These are phyloP conservation scores for Natator depressus DNA, from an alignment of 2,113 vertebrate genomes.

Conservation along the genomic window DNA sequence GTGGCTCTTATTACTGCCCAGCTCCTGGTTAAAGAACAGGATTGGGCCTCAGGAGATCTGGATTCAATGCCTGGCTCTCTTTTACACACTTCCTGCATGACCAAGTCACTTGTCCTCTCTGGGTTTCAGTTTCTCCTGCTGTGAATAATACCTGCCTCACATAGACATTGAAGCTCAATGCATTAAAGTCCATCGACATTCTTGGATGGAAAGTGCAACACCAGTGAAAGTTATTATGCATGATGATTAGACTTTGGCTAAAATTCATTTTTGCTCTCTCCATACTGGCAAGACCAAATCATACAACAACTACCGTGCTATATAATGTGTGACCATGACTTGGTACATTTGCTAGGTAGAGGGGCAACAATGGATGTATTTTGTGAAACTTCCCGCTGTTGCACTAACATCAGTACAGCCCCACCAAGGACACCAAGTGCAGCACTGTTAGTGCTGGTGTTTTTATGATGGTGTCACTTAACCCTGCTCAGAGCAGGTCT, in stretches of 20 bases:
- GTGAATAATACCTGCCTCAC: neutral
- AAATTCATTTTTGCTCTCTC: neutral
- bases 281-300: neutral
- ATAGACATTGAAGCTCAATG: too few relatives aligned
- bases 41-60: too few relatives aligned
- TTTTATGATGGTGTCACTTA: neutral
- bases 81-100: too few relatives aligned
- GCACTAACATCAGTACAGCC: neutral
- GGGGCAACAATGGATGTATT: neutral
- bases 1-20: too few relatives aligned
- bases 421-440: neutral
- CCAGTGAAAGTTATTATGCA: too few relatives aligned
- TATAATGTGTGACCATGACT: too few relatives aligned
- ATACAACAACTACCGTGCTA: too few relatives aligned
- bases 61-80: too few relatives aligned
- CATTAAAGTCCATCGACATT: too few relatives aligned
- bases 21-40: neutral
- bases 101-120: too few relatives aligned
- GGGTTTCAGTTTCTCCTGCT: neutral
- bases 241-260: too few relatives aligned
- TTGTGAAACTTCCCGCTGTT: neutral
- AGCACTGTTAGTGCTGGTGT: neutral
- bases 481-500: neutral
- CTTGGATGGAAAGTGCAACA: too few relatives aligned
- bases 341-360: neutral